These are phyloP conservation scores for Aurelia aurita DNA, from an alignment of 30 jellyfish, hydroid and myxozoan genomes.

Conservation along the genomic window DNA sequence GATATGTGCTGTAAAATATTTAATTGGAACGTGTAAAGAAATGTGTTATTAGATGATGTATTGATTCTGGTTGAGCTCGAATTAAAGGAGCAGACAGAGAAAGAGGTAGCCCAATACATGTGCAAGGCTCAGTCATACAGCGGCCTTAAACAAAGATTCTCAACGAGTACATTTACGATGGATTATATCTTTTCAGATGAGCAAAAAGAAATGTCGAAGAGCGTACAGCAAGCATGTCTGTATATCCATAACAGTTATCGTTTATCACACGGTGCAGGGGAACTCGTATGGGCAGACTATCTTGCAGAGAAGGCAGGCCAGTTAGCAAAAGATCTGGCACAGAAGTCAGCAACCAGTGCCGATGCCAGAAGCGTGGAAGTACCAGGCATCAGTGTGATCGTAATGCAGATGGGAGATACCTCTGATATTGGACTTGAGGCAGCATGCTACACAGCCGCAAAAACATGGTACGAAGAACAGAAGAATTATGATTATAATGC, in stretches of 20 bases:
- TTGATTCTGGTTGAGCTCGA: too few species aligned
- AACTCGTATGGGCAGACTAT: constrained; percentile 72
- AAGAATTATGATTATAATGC: constrained; percentile 69
- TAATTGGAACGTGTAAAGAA: too few species aligned
- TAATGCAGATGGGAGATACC: constrained; percentile 55
- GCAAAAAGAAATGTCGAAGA: constrained; percentile 20
- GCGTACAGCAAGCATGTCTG: constrained; percentile 70
- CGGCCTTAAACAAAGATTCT: too few species aligned
- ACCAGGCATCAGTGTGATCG: constrained; percentile 76
- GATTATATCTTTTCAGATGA: not conserved
- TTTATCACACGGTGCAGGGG: constrained; percentile 74
- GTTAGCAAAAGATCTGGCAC: constrained; percentile 70
- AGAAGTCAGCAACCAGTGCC: constrained; percentile 40
- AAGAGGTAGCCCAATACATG: too few species aligned
- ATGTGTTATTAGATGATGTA: too few species aligned
- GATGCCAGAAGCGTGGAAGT: constrained; percentile 60
- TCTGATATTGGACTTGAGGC: constrained; percentile 49
- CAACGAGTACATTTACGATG: too few species aligned
- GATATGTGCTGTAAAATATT: too few species aligned
- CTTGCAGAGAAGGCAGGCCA: constrained; percentile 77
- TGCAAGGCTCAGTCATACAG: too few species aligned
- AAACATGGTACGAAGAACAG: constrained; percentile 88
- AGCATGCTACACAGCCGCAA: constrained; percentile 75
- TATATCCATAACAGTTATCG: constrained; percentile 81
- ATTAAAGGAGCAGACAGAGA: too few species aligned